These are phyloP conservation scores for Mustela lutreola DNA, from an alignment of 2,113 vertebrate species.

Conservation along the genomic window DNA sequence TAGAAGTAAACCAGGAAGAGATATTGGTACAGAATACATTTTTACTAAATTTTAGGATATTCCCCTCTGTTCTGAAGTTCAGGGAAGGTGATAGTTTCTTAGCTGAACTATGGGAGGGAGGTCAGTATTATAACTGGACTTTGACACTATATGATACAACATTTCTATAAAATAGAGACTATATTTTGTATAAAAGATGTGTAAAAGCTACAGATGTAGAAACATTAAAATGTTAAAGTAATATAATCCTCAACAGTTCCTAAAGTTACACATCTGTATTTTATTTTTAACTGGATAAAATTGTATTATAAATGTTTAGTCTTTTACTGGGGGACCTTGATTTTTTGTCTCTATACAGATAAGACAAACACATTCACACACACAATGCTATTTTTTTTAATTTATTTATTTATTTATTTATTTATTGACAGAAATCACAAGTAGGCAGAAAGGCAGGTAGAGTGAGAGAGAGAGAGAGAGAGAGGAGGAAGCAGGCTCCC, in stretches of 20 bases:
- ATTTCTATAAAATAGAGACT: background rate
- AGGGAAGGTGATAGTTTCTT: background rate
- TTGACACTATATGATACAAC: background rate
- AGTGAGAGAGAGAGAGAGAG: too few species aligned
- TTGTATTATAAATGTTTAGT: background rate
- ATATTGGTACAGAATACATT: slow-evolving; percentile 19
- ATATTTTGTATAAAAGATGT: background rate
- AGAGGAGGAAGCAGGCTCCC: too few species aligned
- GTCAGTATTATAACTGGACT: background rate
- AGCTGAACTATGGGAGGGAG: background rate
- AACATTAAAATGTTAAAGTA: background rate
- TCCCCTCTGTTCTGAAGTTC: background rate
- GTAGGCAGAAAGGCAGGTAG: too few species aligned
- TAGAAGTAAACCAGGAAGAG: slow-evolving; percentile 71
- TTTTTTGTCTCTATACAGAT: background rate
- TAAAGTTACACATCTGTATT: background rate
- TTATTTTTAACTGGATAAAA: background rate
- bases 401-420: too few species aligned
- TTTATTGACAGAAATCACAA: too few species aligned
- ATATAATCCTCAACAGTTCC: background rate
- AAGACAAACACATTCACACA: background rate
- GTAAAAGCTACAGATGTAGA: background rate
- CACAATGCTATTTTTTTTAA: background rate
- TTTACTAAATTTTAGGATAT: background rate
- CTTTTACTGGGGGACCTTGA: background rate